Evolutionary conservation across 2,888 invertebrate species (phyloP).

Genomic region (Catocala nupta): DNA sequence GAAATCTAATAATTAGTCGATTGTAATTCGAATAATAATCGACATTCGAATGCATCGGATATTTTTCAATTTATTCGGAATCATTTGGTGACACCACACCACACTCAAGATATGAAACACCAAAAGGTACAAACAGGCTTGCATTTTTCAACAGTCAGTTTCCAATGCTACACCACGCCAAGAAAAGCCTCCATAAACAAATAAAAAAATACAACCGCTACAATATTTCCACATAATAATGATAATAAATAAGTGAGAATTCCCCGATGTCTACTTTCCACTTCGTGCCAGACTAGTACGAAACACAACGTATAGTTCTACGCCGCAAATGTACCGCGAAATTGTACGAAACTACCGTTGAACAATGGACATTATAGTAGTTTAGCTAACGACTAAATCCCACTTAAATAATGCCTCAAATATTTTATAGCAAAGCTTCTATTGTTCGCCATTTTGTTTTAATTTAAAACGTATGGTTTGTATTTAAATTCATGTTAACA

Average conservation of each 20-base stretch:
- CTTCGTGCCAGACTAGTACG: conserved; percentile 33
- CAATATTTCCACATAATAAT: conserved; percentile 28
- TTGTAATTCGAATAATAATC: too few species aligned
- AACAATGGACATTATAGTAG: conserved; percentile 71
- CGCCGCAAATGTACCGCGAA: conserved; percentile 71
- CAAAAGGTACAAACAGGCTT: too few species aligned
- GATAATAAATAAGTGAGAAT: conserved; percentile 42
- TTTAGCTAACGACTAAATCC: conserved; percentile 71
- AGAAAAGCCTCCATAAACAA: not conserved
- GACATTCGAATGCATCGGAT: too few species aligned
- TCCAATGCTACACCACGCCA: too few species aligned
- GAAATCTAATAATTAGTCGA: too few species aligned
- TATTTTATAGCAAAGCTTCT: conserved; percentile 47
- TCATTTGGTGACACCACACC: too few species aligned
- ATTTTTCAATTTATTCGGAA: too few species aligned
- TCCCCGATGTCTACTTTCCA: conserved; percentile 41
- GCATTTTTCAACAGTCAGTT: too few species aligned
- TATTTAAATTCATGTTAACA: too few species aligned
- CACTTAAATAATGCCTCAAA: conserved; percentile 63
- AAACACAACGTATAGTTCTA: conserved; percentile 44
- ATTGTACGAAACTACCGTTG: conserved; percentile 66
- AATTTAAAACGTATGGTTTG: not conserved
- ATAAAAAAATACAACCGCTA: not conserved
- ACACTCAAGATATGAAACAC: too few species aligned
- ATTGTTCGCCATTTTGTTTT: conserved; percentile 1